Conservation (phyloP, 2,888 invertebrate genomes). For the Napeogenes sylphis region DNA sequence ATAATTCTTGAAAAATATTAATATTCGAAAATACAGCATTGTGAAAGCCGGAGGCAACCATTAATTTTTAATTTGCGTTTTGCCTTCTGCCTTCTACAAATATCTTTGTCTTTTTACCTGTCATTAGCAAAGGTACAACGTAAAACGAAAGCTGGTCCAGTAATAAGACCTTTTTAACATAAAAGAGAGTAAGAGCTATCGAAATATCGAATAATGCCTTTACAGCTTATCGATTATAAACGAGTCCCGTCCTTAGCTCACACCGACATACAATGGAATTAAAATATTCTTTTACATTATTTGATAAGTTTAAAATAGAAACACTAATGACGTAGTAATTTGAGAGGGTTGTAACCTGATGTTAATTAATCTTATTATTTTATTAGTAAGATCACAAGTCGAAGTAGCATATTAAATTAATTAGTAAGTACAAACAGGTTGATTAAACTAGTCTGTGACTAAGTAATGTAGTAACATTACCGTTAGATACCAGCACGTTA, state of each 20-base stretch:
- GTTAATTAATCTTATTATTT: too few species aligned
- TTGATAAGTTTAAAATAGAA: background rate
- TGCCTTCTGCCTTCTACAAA: slow-evolving; percentile 11
- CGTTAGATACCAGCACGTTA: background rate
- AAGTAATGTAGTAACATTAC: slow-evolving; percentile 16
- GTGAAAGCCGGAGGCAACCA: background rate
- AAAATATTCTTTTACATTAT: slow-evolving; percentile 1
- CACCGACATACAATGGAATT: slow-evolving; percentile 34
- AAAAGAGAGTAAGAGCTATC: slow-evolving; percentile 47
- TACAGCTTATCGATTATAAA: slow-evolving; percentile 51
- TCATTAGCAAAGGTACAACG: slow-evolving; percentile 25
- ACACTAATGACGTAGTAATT: background rate
- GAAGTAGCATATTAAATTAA: background rate
- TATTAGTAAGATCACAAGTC: background rate
- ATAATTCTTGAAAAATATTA: too few species aligned
- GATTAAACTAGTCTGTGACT: slow-evolving; percentile 18
- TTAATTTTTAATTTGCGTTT: slow-evolving; percentile 7
- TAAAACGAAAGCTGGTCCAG: slow-evolving; percentile 34
- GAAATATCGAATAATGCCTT: slow-evolving; percentile 60
- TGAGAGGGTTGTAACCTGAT: too few species aligned
- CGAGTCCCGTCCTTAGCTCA: slow-evolving; percentile 27
- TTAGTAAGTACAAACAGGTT: slow-evolving; percentile 1
- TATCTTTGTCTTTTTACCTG: slow-evolving; percentile 20
- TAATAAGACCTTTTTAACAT: slow-evolving; percentile 47
- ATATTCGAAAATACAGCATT: background rate